Conservation (phyloP, 2,888 invertebrate species). For the Clistopyga incitator region DNA sequence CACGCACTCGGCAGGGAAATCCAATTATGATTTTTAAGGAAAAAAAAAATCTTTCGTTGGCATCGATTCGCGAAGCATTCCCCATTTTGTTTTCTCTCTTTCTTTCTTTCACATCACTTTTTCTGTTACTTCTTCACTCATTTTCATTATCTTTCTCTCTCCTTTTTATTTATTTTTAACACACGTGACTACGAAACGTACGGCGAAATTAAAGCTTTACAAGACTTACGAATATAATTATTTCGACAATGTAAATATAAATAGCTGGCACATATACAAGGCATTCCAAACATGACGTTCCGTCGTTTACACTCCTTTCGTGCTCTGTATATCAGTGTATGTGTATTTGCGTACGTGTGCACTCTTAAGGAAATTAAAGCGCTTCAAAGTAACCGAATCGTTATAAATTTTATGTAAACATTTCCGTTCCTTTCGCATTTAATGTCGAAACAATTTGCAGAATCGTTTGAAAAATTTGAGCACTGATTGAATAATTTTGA, state of each 20-base stretch:
- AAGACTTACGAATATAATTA: conserved; percentile 75
- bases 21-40: conserved; percentile 39
- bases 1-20: conserved; percentile 47
- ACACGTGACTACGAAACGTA: conserved; percentile 71
- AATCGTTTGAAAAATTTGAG: no score
- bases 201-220: conserved; percentile 75
- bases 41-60: conserved; percentile 59
- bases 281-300: conserved; percentile 80
- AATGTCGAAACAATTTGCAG: no score
- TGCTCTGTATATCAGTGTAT: conserved; percentile 49
- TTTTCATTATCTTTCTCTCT: conserved; percentile 44
- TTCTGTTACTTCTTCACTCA: conserved; percentile 48
- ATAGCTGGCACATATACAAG: conserved; percentile 82
- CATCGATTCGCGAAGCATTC: conserved; percentile 57
- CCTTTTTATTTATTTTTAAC: conserved; percentile 43
- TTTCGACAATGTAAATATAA: conserved; percentile 78
- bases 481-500: no score
- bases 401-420: no score
- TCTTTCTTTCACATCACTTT: conserved; percentile 44
- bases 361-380: background rate
- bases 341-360: conserved; percentile 38
- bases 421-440: no score
- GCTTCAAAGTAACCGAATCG: no score
- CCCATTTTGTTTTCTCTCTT: conserved; percentile 45
- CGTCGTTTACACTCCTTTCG: conserved; percentile 58